Evolutionary conservation across 2,113 vertebrate species (phyloP).

Genomic region (Vicugna pacos): DNA sequence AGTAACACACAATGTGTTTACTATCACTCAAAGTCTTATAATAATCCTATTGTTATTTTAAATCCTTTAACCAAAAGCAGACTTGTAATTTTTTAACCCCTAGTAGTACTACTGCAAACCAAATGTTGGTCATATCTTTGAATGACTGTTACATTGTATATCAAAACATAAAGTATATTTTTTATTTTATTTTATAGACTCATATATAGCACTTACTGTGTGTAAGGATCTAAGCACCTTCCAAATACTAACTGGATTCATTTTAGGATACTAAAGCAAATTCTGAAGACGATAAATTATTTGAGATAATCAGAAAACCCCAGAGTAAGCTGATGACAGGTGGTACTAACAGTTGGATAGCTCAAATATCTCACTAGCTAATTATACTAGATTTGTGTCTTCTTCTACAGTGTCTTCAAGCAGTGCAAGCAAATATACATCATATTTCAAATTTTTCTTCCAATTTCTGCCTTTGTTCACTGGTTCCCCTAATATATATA

Average conservation of each 20-base stretch:
- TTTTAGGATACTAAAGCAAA: background rate
- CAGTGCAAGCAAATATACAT: background rate
- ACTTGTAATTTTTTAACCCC: background rate
- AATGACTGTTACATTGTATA: background rate
- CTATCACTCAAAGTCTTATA: background rate
- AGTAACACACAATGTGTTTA: background rate
- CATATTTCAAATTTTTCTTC: background rate
- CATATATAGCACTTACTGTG: background rate
- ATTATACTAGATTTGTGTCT: background rate
- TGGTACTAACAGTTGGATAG: background rate
- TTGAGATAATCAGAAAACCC: background rate
- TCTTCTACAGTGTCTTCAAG: background rate
- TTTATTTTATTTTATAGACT: constrained; percentile 5
- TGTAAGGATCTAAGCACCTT: background rate
- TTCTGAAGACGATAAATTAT: constrained; percentile 14
- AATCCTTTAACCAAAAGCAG: constrained; percentile 3
- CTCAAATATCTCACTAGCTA: background rate
- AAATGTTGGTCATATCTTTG: constrained; percentile 34
- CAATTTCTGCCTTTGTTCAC: background rate
- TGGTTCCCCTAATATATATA: background rate
- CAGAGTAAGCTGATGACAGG: background rate
- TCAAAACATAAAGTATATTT: background rate
- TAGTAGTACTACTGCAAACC: background rate
- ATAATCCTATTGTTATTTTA: constrained; percentile 14
- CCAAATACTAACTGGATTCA: background rate